Conservation (phyloP, 2,113 vertebrate species). For the Heterotis niloticus region DNA sequence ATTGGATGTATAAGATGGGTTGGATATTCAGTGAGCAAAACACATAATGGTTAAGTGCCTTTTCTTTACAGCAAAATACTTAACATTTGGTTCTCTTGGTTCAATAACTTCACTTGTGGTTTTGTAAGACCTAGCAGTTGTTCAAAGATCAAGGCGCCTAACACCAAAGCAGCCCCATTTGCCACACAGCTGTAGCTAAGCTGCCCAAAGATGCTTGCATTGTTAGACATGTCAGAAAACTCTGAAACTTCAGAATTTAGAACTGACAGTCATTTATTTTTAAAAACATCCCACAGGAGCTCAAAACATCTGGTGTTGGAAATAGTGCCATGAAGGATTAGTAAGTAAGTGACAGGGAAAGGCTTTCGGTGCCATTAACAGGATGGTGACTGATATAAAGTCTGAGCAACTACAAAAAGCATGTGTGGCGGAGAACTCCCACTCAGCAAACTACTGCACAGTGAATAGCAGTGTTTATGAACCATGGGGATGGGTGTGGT, state of each 20-base stretch:
- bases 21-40: slow-evolving; percentile 9
- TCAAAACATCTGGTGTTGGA: not conserved
- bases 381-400: not conserved
- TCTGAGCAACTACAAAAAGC: too few relatives aligned
- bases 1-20: not conserved
- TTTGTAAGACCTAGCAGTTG: not conserved
- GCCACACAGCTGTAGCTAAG: not conserved
- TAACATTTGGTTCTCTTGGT: not conserved
- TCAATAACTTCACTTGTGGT: not conserved
- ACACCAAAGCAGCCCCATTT: not conserved
- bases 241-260: not conserved
- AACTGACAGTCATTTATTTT: not conserved
- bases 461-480: too few relatives aligned
- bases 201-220: not conserved
- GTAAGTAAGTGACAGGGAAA: not conserved
- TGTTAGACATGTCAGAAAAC: too few relatives aligned
- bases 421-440: too few relatives aligned
- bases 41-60: too few relatives aligned
- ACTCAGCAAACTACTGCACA: too few relatives aligned
- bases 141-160: not conserved
- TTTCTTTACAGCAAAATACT: too few relatives aligned
- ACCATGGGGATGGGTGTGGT: too few relatives aligned
- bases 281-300: slow-evolving; percentile 1
- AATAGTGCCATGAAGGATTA: not conserved
- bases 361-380: not conserved